These are phyloP conservation scores for Noturus placidus DNA, from an alignment of 2,113 vertebrate genomes.

Conservation along the genomic window DNA sequence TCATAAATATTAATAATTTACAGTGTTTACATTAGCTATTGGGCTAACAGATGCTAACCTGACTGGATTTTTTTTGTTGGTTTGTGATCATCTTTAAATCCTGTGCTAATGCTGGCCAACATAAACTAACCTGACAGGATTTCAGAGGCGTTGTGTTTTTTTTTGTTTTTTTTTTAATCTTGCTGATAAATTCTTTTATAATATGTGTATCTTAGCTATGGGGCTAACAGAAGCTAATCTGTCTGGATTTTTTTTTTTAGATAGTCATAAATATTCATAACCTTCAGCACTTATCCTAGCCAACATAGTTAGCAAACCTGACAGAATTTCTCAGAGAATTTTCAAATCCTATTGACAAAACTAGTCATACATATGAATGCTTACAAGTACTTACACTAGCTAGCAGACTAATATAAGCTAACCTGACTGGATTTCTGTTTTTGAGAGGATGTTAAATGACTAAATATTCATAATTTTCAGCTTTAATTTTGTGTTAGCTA, in stretches of 20 bases:
- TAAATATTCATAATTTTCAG: neutral
- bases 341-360: neutral
- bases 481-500: neutral
- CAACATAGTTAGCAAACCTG: neutral
- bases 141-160: neutral
- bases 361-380: neutral
- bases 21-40: no score
- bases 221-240: neutral
- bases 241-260: neutral
- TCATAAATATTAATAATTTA: neutral
- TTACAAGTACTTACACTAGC: neutral
- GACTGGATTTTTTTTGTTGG: neutral
- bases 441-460: neutral
- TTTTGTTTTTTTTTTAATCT: neutral
- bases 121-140: neutral
- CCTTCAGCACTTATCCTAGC: neutral
- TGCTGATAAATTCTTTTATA: neutral
- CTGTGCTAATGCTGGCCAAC: neutral
- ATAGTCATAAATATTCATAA: neutral
- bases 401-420: neutral
- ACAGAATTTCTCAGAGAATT: neutral
- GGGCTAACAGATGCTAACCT: neutral
- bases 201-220: neutral
- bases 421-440: neutral
- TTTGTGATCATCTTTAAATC: neutral